These are phyloP conservation scores for Sturnira hondurensis DNA, from an alignment of 2,113 vertebrate genomes.

Conservation along the genomic window DNA sequence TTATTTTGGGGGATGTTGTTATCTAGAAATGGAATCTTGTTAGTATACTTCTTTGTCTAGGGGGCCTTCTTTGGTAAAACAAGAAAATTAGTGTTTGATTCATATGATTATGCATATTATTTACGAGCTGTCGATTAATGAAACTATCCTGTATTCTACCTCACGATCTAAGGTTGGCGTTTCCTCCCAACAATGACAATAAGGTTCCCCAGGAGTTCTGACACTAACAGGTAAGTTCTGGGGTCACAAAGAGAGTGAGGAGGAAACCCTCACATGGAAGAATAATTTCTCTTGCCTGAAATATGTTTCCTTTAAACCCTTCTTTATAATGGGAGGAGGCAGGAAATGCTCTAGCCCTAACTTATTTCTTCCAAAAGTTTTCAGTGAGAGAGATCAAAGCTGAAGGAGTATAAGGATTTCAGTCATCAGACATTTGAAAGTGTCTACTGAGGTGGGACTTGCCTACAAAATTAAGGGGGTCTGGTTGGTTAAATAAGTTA, in stretches of 20 bases:
- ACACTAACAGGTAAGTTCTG: background rate
- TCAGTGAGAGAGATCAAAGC: background rate
- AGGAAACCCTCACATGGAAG: background rate
- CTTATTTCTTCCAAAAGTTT: background rate
- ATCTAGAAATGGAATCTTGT: background rate
- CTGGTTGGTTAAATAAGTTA: background rate
- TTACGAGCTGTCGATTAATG: background rate
- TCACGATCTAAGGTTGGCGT: background rate
- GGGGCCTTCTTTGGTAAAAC: background rate
- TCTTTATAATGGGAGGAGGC: background rate
- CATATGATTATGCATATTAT: background rate
- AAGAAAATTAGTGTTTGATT: background rate
- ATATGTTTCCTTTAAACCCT: background rate
- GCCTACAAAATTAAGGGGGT: background rate
- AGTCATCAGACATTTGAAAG: background rate
- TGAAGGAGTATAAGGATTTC: background rate
- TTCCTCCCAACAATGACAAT: background rate
- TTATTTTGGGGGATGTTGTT: background rate
- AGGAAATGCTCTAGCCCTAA: background rate
- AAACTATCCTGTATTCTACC: background rate
- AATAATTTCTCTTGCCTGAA: background rate
- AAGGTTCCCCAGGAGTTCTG: background rate
- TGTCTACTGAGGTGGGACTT: background rate
- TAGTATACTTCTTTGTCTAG: background rate
- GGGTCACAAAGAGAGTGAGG: background rate